Conservation (phyloP, 2,113 vertebrate species). For the Drymodes brunneopygia region DNA sequence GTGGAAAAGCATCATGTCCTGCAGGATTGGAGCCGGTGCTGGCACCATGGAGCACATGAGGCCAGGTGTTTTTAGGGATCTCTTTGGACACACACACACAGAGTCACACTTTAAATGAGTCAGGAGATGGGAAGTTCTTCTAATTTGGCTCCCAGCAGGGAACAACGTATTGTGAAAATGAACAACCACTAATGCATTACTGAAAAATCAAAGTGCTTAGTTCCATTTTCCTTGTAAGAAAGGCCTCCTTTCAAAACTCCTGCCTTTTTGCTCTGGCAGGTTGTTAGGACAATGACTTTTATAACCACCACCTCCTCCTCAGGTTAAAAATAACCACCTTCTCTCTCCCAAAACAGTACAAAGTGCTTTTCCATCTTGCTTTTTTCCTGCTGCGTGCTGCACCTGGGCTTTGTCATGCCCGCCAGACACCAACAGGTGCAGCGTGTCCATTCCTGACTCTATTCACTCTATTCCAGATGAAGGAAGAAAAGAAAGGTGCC, state of each 20-base stretch:
- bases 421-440: background rate
- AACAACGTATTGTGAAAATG: background rate
- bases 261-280: background rate
- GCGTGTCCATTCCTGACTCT: background rate
- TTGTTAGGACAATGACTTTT: background rate
- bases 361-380: background rate
- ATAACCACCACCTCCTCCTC: background rate
- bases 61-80: background rate
- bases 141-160: slow-evolving; percentile 4
- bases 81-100: background rate
- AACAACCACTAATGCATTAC: background rate
- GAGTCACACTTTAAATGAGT: slow-evolving; percentile 5
- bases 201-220: slow-evolving; percentile 1
- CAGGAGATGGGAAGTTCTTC: slow-evolving; percentile 17
- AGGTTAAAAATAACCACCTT: slow-evolving; percentile 2
- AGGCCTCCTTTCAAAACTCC: background rate
- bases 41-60: rapidly evolving
- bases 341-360: background rate
- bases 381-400: background rate
- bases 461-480: background rate
- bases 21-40: rapidly evolving
- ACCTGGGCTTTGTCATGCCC: background rate
- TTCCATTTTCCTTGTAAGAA: slow-evolving; percentile 5
- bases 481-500: background rate
- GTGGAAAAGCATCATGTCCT: background rate